Evolutionary conservation across 2,797 vertebrate genomes (phyloP), one percentile per base, ranked within the genome.

Genomic region (Pogonophryne albipinna): DNA sequence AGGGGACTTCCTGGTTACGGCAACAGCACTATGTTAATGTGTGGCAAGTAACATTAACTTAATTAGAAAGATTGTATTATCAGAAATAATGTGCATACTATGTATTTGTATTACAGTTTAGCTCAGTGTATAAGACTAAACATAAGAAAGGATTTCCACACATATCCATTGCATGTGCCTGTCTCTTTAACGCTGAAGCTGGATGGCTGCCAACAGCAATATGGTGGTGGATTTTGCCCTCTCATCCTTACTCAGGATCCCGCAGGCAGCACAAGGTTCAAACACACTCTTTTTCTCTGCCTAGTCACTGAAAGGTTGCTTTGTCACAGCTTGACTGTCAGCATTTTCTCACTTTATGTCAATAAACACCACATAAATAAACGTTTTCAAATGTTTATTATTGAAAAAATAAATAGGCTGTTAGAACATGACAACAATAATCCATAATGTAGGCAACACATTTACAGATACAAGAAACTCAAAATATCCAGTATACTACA

Each of bases 241-340:
- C 89, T 95, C 93, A 95, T 94, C 76, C 88, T 94, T 89, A 92
- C 87, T 88, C 79, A 83, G 91, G 66, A 20, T 2, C 6, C 0
- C 3, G 16, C 20, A 66, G 60, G 16, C 20, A 66, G 60, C 34
- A 44, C 12, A 59, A 1, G 47, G 2, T 55, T 75, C 27, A 62
- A 17, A 53, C 23, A 65, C 11, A 19, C 47, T 34, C 44, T 17
- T 55, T 76, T 4, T 60, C 20, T 44, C 2, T 38, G 34, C 14
- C 34, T n/a, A 51, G 49, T 51, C 23, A 79, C 2, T 46, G 11
- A 12, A 1, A 44, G 27, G 7, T 6, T 11, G 19, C 6, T 52
- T 47, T 31, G 4, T 46, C 13, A 45, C 19, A 66, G 1, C 20
- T 52, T 34, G 17, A 46, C 23, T 52, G 9, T 14, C 1, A 55